Percentiles rank a stretch among this genome's conserved stretches.
phyloP scores from a whole-genome alignment of 2,888 invertebrate species.

The Lagria hirta region DNA sequence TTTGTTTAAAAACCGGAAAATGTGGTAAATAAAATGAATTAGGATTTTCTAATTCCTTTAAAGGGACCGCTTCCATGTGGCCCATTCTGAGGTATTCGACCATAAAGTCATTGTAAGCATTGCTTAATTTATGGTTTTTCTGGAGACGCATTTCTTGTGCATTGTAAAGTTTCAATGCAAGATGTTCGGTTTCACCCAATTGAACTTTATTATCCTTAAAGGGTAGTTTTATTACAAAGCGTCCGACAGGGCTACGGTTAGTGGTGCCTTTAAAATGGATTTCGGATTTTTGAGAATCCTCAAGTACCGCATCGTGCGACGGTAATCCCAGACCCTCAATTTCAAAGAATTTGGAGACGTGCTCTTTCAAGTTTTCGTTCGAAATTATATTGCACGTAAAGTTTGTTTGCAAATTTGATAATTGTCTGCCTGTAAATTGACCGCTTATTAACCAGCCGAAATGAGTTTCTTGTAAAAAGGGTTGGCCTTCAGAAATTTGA shows the following conservation, averaged over 20 bases:
- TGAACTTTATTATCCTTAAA: background rate
- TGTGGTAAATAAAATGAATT: background rate
- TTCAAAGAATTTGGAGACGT: background rate
- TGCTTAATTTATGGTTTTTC: background rate
- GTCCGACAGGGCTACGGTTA: background rate
- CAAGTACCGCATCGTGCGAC: background rate
- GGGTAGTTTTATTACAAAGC: conserved; percentile 1
- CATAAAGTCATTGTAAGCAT: background rate
- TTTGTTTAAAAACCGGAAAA: background rate
- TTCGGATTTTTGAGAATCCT: background rate
- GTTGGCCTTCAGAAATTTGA: background rate
- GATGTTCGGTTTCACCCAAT: background rate
- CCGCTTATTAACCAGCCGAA: conserved; percentile 1
- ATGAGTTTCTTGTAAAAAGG: background rate
- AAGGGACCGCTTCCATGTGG: background rate
- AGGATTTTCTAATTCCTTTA: background rate
- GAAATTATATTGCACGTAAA: background rate
- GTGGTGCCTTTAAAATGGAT: background rate
- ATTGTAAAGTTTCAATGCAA: background rate
- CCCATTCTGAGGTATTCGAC: background rate
- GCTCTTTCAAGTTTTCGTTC: background rate
- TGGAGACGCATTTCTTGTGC: background rate
- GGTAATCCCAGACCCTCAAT: background rate
- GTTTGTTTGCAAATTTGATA: background rate
- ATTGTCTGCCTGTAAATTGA: background rate